Evolutionary conservation across 2,113 vertebrate genomes (phyloP), one percentile per base, ranked within the genome.

Genomic region (Callaeas wilsoni): DNA sequence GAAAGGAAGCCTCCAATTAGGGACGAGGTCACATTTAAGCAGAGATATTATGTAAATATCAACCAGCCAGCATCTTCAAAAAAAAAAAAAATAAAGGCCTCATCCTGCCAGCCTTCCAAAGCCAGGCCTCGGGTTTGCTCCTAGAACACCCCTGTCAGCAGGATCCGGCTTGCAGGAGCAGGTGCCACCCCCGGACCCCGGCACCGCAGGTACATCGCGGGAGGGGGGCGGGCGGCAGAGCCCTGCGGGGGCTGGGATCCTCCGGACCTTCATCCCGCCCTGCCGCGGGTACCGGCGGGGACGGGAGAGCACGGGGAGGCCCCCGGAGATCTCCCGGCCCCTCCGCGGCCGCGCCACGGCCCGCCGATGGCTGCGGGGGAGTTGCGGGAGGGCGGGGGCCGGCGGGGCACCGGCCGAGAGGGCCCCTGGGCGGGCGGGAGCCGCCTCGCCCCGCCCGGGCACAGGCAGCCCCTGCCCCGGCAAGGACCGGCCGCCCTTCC

Each of bases 41-140:
- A 52, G 78, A 50, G 78, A 47, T 89, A 91, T 95, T 96, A 95
- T 95, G 85, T 96, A 95, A 97, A 95, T 96, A 91, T 7, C 88
- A 77, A 37, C 41, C 85, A 79, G 70, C 10, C 55, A 41, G 84
- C 49, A 75, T 32, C 37, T 44, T 16, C 1, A 37, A 41, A 78
- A 47, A 75, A 35, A 69, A 41, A 49, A 35, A 25, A 26, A 32
- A 47, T 9, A 69, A 57, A 62, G 81, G 91, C 89, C 87, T 89
- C 74, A 79, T 76, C 74, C 89, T 39, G 53, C 62, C 55, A 67
- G 49, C 57, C 60, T 44, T 94, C 56, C 49, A 59, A 89, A 86
- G 60, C 29, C 69, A 87, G 89, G 89, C 84, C 84, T 62, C 19
- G 6, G 23, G 26, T 50, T 10, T 22, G 44, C 64, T 84, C 30